Conservation (phyloP, 2,113 vertebrate genomes). For the Python bivittatus region DNA sequence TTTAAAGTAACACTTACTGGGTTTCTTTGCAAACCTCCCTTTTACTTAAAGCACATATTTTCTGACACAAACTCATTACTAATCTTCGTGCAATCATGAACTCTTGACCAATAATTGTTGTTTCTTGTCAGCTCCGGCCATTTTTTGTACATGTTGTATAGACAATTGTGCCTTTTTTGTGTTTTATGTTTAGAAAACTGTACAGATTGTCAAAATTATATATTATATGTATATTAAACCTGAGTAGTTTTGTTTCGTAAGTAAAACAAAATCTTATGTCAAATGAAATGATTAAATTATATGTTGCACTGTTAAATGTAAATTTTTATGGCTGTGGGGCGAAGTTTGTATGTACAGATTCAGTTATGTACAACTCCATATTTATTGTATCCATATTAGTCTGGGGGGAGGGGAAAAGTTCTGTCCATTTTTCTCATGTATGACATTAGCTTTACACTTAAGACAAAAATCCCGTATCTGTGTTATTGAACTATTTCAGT, state of each 20-base stretch:
- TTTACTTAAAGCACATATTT: conserved; percentile 95
- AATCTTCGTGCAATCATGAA: conserved; percentile 96
- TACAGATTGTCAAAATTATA: conserved; percentile 90
- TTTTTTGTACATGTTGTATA: conserved; percentile 99
- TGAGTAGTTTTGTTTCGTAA: conserved; percentile 90
- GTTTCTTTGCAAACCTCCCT: conserved; percentile 82
- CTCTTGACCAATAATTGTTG: conserved; percentile 92
- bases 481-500: conserved; percentile 94
- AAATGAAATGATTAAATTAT: conserved; percentile 87
- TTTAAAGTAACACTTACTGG: conserved; percentile 84
- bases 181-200: conserved; percentile 93
- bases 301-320: conserved; percentile 96
- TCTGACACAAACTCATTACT: conserved; percentile 88
- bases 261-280: conserved; percentile 78
- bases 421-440: conserved; percentile 87
- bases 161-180: conserved; percentile 92
- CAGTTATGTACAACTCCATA: conserved; percentile 92
- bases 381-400: conserved; percentile 99
- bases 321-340: conserved; percentile 94
- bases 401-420: conserved; percentile 81
- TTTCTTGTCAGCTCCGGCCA: conserved; percentile 86
- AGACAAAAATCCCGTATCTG: conserved; percentile 84
- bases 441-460: conserved; percentile 93
- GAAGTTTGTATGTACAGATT: conserved; percentile 96
- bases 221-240: conserved; percentile 84